Base-by-base conservation (phyloP, 2,797 vertebrate genomes). In the Tamandua tetradactyla region DNA sequence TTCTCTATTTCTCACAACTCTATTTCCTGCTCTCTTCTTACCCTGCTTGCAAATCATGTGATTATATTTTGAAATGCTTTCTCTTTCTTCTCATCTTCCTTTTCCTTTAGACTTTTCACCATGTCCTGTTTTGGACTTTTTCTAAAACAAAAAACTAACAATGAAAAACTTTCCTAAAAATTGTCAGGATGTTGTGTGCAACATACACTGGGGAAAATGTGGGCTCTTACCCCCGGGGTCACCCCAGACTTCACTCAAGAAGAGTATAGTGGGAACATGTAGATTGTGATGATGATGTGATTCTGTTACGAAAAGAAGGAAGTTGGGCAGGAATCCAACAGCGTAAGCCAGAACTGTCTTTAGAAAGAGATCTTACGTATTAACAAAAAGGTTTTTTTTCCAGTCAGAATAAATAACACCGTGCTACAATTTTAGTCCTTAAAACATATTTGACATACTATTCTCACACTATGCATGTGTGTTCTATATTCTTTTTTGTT, bases 41-140 rank as follows among this genome's bases (percentile, higher is more conserved):
- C 52, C 44, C 61, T 80, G 32, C 37, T 83, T 74, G 52, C 20
- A 93, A 84, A 44, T 85, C 90, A 90, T 40, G 44, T 76, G 80
- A 80, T 69, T 92, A 79, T 72, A 25, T 74, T 95, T 91, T 81
- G 18, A 74, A 78, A 64, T 78, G 62, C 35, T 93, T 87, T 95
- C 44, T 93, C 55, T 92, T 71, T 76, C 57, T 82, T 64, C 57
- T 93, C 57, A 81, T 95, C 42, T 91, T 81, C 40, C 25, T 75
- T 82, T 68, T 37, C 62, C 81, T 78, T 69, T 86, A 71, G 72
- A 78, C 32, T 87, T 88, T 66, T 89, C 32, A 69, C 12, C 57
- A 74, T 35, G 82, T 91, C 49, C 78, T 94, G 42, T 68, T 89
- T 93, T 76, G 71, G 18, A 62, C 47, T 84, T 95, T 82, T 66